phyloP scores from a whole-genome alignment of 92 coral and sea anemone species.

The Porites rus region DNA sequence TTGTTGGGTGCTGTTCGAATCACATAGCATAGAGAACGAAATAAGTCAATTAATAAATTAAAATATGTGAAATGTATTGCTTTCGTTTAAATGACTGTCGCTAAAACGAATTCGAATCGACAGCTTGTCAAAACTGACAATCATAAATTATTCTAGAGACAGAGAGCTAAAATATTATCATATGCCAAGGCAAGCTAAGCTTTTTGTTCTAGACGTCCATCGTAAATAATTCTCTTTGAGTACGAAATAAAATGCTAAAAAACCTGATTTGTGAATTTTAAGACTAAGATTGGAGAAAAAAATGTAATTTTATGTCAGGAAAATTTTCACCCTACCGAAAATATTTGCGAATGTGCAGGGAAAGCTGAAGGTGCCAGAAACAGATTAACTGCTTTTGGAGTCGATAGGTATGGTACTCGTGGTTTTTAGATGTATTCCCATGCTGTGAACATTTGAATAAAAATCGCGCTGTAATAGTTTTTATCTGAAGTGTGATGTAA shows the following conservation, averaged over 20 bases:
- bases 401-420: not conserved
- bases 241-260: not conserved
- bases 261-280: not conserved
- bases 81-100: not conserved
- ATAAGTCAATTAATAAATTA: not conserved
- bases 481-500: conserved; percentile 11
- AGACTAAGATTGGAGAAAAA: not conserved
- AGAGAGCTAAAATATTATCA: conserved; percentile 31
- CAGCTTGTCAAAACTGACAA: not conserved
- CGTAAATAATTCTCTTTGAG: not conserved
- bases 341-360: not conserved
- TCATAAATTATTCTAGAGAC: conserved; percentile 36
- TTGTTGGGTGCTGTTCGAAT: not conserved
- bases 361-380: not conserved
- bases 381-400: not conserved
- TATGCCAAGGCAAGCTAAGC: not conserved
- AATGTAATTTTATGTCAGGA: not conserved
- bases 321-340: not conserved
- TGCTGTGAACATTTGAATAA: conserved; percentile 40
- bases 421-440: conserved; percentile 9
- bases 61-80: not conserved
- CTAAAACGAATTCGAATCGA: not conserved
- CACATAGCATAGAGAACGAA: not conserved
- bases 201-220: not conserved
- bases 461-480: conserved; percentile 1